Conservation (phyloP, 2,797 vertebrate species). For the Sarcoramphus papa region DNA sequence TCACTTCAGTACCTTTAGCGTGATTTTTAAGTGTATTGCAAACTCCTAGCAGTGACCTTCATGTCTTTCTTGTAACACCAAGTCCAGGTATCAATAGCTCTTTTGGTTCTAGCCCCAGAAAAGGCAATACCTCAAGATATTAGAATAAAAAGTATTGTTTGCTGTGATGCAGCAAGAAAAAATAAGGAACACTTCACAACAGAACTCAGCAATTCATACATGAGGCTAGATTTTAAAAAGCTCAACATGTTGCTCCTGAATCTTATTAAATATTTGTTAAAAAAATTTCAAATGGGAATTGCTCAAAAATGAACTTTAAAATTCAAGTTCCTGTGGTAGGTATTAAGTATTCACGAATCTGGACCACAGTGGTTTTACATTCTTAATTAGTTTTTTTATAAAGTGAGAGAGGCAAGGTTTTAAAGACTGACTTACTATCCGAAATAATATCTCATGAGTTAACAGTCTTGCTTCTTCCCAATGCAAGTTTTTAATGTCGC, state of each 20-base stretch:
- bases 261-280: not conserved
- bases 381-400: not conserved
- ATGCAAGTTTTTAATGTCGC: not conserved
- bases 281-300: not conserved
- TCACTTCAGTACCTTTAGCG: not conserved
- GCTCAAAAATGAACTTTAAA: not conserved
- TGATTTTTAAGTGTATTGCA: not conserved
- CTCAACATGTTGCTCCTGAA: not conserved
- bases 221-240: not conserved
- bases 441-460: not conserved
- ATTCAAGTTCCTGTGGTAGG: not conserved
- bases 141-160: not conserved
- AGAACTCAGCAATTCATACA: not conserved
- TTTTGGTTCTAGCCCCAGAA: not conserved
- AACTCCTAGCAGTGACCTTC: not conserved
- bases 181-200: not conserved
- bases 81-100: not conserved
- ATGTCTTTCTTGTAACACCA: not conserved
- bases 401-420: not conserved
- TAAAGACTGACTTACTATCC: not conserved
- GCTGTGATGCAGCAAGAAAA: not conserved
- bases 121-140: not conserved
- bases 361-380: not conserved
- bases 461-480: not conserved
- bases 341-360: not conserved